Conservation (phyloP, 2,797 vertebrate species). For the Sebastes minor region DNA sequence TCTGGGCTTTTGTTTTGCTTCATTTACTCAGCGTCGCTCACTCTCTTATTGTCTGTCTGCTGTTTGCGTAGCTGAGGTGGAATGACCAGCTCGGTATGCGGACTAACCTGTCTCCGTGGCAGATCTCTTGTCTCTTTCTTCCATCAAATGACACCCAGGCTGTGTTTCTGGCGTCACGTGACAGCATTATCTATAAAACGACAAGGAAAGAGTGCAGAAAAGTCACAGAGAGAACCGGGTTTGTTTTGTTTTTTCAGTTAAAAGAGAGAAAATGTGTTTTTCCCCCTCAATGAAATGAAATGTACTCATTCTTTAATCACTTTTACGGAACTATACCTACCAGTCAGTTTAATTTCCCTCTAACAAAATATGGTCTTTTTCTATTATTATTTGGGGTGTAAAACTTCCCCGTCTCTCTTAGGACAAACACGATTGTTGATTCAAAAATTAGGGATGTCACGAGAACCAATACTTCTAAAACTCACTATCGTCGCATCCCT, state of each 20-base stretch:
- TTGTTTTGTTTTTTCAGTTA: neutral
- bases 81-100: neutral
- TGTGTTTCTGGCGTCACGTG: slow-evolving; percentile 83
- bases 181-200: slow-evolving; percentile 79
- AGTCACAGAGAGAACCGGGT: neutral
- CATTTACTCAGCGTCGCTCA: neutral
- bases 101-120: slow-evolving; percentile 84
- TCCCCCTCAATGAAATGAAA: neutral
- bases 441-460: too few relatives aligned
- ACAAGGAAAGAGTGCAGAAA: neutral
- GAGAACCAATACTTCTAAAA: too few relatives aligned
- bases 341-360: neutral
- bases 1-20: neutral
- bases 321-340: neutral
- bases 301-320: neutral
- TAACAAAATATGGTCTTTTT: neutral
- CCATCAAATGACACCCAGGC: slow-evolving; percentile 89
- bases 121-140: slow-evolving; percentile 85
- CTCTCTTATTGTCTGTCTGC: neutral
- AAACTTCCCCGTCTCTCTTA: neutral
- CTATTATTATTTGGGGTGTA: neutral
- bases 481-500: too few relatives aligned
- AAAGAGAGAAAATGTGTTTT: neutral
- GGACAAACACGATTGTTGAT: neutral
- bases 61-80: too few relatives aligned